Conservation (phyloP, 2,113 vertebrate genomes). For the Lethenteron camtschaticum region DNA sequence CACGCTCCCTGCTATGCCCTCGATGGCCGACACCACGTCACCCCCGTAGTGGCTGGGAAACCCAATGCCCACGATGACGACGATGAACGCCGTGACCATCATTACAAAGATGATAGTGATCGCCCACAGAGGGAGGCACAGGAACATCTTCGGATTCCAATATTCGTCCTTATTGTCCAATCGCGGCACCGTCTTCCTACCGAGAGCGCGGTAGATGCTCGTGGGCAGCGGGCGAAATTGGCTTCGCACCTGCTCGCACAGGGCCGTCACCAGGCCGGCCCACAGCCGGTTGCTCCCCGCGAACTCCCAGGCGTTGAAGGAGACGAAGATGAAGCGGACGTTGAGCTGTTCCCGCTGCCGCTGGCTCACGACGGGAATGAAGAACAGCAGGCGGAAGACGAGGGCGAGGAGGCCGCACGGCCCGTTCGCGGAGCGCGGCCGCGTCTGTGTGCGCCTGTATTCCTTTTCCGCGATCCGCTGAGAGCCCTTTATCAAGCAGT, state of each 20-base stretch:
- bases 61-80: slow-evolving; percentile 11
- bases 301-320: slow-evolving; percentile 84
- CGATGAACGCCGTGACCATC: slow-evolving; percentile 11
- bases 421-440: slow-evolving; percentile 7
- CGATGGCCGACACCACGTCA: slow-evolving; percentile 14
- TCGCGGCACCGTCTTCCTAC: slow-evolving; percentile 13
- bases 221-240: slow-evolving; percentile 47
- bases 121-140: slow-evolving; percentile 29
- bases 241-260: slow-evolving; percentile 33
- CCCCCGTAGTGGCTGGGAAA: slow-evolving; percentile 11
- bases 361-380: slow-evolving; percentile 32
- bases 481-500: slow-evolving; percentile 18
- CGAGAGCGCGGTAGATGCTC: slow-evolving; percentile 31
- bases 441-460: slow-evolving; percentile 9
- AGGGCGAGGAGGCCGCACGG: slow-evolving; percentile 18
- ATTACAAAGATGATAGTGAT: slow-evolving; percentile 13
- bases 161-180: slow-evolving; percentile 12
- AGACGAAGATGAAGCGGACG: slow-evolving; percentile 44
- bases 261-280: slow-evolving; percentile 54
- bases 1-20: slow-evolving; percentile 22
- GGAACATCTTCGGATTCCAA: slow-evolving; percentile 35
- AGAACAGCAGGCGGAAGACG: slow-evolving; percentile 36
- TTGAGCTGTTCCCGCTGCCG: slow-evolving; percentile 27
- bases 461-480: slow-evolving; percentile 15
- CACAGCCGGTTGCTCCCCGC: slow-evolving; percentile 68